Base-by-base conservation (phyloP, 2,113 vertebrate species). In the Raja brachyura region DNA sequence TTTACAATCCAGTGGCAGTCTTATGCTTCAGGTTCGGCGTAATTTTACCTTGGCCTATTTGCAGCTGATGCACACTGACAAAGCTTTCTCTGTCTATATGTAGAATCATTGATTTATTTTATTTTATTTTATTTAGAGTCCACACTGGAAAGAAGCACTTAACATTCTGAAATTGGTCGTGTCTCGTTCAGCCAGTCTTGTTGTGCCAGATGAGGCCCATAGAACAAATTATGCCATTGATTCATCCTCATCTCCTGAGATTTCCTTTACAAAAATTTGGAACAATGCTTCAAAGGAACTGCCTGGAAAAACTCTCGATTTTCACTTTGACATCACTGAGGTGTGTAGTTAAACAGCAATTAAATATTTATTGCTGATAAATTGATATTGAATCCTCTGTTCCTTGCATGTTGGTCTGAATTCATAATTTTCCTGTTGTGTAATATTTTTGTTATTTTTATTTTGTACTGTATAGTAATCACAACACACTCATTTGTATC, bases 291-390 rank as follows among this genome's bases (percentile, higher is more conserved):
- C 98, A 0, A 99, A 99, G 95, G 99, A 99, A 94, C 96, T 99
- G 75, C 99, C 99, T 0, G 99, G 99, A n/a, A 99, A 99, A 96
- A 99, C 99, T 11, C 97, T 99, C 94, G 99, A 99, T 96, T 99
- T 99, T 95, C 98, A 99, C 96, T 99, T 99, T 94, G 99, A 99
- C 96, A 99, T 99, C 95, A 99, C 99, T 74, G 99, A 99, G 98
- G 99, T 99, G 96, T 96, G 85, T 76, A 56, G 48, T 33, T 74
- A 22, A 33, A 78, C 66, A 81, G n/a, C n/a, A n/a, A n/a, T 20
- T 70, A n/a, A n/a, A 11, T 81, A 3, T 14, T 22, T 77, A 31
- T 79, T 59, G n/a, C 11, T 39, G 14, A 54, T 93, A 81, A 39
- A 39, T 63, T 66, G 25, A 28, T 16, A 63, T 20, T 93, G 59